Evolutionary conservation across 2,888 invertebrate species (phyloP), one percentile per base, ranked within the genome.

Genomic region (Molorchus minor): DNA sequence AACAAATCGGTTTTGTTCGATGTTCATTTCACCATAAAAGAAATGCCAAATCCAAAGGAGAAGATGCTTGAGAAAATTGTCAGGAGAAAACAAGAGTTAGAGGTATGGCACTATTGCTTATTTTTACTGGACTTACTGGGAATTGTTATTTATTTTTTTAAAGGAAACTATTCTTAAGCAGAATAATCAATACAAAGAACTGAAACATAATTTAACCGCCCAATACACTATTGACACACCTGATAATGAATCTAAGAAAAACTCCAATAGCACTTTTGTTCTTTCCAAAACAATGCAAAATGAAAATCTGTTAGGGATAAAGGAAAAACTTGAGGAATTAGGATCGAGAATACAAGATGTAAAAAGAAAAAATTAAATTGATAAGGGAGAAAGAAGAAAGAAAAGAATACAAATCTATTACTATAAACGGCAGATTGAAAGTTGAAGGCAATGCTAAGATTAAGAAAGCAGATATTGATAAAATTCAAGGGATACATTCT

Each of bases 341-440:
- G 58, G 49, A 12, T 15, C 8, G 10, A 35, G 52, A 29, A 45
- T 63, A 40, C 40, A 62, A 1, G 55, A 68, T 33, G 62, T 73
- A 5, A 62, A n/a, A 62, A 47, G 36, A 64, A 13, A 65, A 60
- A 53, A 60, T 72, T n/a, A 54, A 62, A 17, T 44, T 55, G 46
- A 41, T 65, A 8, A 36, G 44, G 46, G 49, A 29, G 33, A 43
- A 43, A 3, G 58, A 56, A 20, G 59, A 47, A 5, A 40, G 43
- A n/a, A 35, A 20, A 3, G 25, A 53, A 15, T 65, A 49, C 47
- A 58, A 74, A 20, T 72, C 65, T 25, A 61, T 81, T 1, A 65
- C 77, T 16, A 65, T 83, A 7, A 71, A 73, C 20, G 81, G 79
- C 15, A 58, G 69, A 38, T 62, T 82, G 1, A 65, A 70, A 49